These are phyloP conservation scores for Gobio gobio DNA, from an alignment of 2,113 vertebrate species.

Conservation along the genomic window DNA sequence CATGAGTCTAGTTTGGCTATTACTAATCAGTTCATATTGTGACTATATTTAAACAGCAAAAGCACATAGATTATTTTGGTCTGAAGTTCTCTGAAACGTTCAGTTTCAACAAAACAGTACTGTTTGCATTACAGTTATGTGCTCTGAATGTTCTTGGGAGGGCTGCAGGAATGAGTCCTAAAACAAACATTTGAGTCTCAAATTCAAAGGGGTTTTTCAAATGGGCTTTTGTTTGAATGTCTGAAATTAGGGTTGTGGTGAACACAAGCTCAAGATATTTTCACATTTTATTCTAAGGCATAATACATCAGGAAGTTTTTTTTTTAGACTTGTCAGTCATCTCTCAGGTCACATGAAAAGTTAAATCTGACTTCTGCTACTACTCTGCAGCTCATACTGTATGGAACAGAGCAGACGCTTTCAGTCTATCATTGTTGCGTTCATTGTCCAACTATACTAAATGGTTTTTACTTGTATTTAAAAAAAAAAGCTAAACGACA, in stretches of 20 bases:
- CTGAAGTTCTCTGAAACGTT: neutral
- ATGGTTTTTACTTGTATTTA: too few species aligned
- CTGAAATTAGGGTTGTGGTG: neutral
- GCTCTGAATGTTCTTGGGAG: neutral
- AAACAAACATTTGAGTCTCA: neutral
- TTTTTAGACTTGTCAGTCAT: neutral
- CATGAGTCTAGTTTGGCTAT: neutral
- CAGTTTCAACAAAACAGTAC: too few species aligned
- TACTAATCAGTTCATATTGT: slow-evolving; percentile 19
- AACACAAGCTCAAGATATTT: neutral
- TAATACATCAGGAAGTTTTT: neutral
- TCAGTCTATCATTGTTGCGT: too few species aligned
- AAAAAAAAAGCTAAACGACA: too few species aligned
- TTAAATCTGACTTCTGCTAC: too few species aligned
- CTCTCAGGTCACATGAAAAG: too few species aligned
- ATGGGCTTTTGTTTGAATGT: neutral
- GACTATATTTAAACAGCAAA: neutral
- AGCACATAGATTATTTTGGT: neutral
- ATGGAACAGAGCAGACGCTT: too few species aligned
- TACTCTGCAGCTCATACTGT: too few species aligned
- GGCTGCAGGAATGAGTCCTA: neutral
- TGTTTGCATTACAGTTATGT: too few species aligned
- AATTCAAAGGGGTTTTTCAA: neutral
- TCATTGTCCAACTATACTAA: too few species aligned
- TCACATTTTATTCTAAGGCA: neutral